Evolutionary conservation across 2,797 vertebrate genomes (phyloP).

Genomic region (Gallirallus australis): DNA sequence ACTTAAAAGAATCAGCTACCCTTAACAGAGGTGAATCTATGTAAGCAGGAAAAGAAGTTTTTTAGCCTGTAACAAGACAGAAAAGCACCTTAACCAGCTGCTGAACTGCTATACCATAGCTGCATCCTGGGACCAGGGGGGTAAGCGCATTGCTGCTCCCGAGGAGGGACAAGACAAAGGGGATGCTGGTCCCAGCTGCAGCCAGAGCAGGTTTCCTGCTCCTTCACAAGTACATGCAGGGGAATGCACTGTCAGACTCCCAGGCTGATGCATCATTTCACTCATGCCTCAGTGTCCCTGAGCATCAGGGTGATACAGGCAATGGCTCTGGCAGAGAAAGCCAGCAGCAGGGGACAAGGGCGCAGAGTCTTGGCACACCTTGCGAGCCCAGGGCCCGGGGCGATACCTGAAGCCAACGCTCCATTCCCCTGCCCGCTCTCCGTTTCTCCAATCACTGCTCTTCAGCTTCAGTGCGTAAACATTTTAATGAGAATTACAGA

Average conservation of each 20-base stretch:
- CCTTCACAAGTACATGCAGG: rapidly evolving
- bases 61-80: background rate
- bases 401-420: too few species aligned
- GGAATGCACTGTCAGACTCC: background rate
- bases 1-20: slow-evolving; percentile 20
- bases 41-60: background rate
- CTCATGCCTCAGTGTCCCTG: background rate
- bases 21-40: slow-evolving; percentile 8
- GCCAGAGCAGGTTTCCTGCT: background rate
- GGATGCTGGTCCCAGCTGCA: background rate
- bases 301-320: rapidly evolving
- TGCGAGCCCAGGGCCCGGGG: rapidly evolving
- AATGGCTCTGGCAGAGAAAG: background rate
- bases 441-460: background rate
- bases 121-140: background rate
- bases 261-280: rapidly evolving
- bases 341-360: rapidly evolving
- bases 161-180: background rate
- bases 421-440: background rate
- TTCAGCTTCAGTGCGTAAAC: background rate
- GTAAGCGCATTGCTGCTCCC: background rate
- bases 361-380: rapidly evolving
- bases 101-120: background rate
- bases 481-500: background rate
- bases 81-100: background rate